Evolutionary conservation across 2,113 vertebrate species (phyloP).

Genomic region (Recurvirostra avosetta): DNA sequence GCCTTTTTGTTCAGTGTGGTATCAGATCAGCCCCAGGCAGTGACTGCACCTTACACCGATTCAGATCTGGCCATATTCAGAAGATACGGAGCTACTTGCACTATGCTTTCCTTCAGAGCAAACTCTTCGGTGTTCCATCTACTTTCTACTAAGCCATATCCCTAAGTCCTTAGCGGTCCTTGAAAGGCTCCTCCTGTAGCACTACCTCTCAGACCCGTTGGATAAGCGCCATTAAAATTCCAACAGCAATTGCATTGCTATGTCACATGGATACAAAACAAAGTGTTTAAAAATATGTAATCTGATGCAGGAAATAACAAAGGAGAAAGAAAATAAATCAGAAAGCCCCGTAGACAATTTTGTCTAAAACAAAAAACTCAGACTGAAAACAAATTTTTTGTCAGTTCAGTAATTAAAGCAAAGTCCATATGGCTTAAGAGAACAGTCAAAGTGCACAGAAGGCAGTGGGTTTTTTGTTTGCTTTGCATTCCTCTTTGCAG

Average conservation of each 20-base stretch:
- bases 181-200: background rate
- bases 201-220: background rate
- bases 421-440: conserved; percentile 72
- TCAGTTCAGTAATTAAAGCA: conserved; percentile 55
- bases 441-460: conserved; percentile 68
- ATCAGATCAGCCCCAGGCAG: background rate
- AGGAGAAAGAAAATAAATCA: background rate
- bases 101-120: background rate
- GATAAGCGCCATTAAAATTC: background rate
- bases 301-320: conserved; percentile 3
- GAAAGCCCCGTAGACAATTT: background rate
- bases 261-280: background rate
- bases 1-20: background rate
- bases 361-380: background rate
- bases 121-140: background rate
- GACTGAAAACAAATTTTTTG: background rate
- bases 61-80: background rate
- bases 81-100: background rate
- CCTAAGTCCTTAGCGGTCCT: background rate
- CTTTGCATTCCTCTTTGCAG: background rate
- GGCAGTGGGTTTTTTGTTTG: conserved; percentile 14
- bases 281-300: background rate
- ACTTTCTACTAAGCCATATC: background rate
- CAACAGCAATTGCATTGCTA: background rate
- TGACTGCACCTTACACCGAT: background rate